A percentile compares a stretch with the other conserved stretches of the same genome.
Conservation (phyloP, 2,888 invertebrate genomes). For the Endotricha flammealis region DNA sequence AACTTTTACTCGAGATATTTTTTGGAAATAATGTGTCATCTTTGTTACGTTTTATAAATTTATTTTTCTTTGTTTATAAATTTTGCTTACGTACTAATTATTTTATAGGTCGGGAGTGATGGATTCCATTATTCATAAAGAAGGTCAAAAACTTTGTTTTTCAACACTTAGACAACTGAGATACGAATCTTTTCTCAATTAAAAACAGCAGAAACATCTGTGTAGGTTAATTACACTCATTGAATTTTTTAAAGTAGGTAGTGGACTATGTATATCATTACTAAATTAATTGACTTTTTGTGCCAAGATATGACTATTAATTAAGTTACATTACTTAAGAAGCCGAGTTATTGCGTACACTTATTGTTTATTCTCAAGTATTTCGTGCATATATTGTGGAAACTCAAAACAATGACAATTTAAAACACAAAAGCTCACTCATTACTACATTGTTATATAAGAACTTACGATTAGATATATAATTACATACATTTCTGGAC, state of each 20-base stretch:
- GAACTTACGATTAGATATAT: slow-evolving; percentile 5
- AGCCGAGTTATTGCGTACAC: slow-evolving; percentile 15
- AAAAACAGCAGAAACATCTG: slow-evolving; percentile 35
- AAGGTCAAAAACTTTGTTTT: slow-evolving; percentile 41
- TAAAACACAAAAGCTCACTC: slow-evolving; percentile 5
- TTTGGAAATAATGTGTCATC: no score
- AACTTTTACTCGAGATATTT: no score
- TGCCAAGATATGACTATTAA: slow-evolving; percentile 18
- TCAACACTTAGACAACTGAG: slow-evolving; percentile 32
- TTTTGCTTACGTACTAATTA: no score
- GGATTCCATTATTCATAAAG: slow-evolving; percentile 26
- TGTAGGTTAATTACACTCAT: slow-evolving; percentile 27
- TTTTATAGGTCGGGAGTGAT: slow-evolving; percentile 4
- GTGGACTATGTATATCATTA: slow-evolving; percentile 20
- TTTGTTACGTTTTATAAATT: no score
- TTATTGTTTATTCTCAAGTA: slow-evolving; percentile 15
- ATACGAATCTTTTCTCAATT: slow-evolving; percentile 49
- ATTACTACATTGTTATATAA: slow-evolving; percentile 10
- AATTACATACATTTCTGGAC: no score
- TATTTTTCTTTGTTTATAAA: no score
- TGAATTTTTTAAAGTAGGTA: slow-evolving; percentile 22
- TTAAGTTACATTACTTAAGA: slow-evolving; percentile 19
- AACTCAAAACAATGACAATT: slow-evolving; percentile 19
- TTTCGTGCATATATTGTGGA: slow-evolving; percentile 13
- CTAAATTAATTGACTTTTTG: slow-evolving; percentile 30